Conservation (phyloP, 2,797 vertebrate species). For the Microctenopoma lineatum region DNA sequence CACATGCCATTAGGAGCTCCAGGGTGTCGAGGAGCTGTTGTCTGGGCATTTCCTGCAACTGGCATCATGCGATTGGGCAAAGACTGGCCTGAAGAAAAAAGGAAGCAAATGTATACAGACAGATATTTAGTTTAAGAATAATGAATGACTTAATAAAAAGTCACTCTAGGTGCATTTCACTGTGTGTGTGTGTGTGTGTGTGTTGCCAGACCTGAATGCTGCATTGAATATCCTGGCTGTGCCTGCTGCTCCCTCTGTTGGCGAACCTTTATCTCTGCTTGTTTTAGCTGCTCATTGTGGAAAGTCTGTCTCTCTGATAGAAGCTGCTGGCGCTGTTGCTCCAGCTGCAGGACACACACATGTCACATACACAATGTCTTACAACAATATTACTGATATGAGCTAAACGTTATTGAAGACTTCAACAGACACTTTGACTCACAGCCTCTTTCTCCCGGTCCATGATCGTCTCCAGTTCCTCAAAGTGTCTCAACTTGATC, state of each 20-base stretch:
- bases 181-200: slow-evolving; percentile 63
- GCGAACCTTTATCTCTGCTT: slow-evolving; percentile 88
- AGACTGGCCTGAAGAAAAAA: slow-evolving; percentile 75
- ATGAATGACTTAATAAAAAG: background rate
- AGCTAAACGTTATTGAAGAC: background rate
- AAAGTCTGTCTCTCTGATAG: slow-evolving; percentile 95
- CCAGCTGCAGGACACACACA: slow-evolving; percentile 81
- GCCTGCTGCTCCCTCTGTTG: slow-evolving; percentile 85
- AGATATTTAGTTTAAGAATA: fast-evolving
- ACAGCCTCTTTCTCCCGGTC: slow-evolving; percentile 98
- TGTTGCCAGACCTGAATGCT: slow-evolving; percentile 82
- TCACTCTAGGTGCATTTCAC: background rate
- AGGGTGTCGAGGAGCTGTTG: slow-evolving; percentile 82
- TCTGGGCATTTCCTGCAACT: slow-evolving; percentile 66
- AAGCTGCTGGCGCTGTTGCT: slow-evolving; percentile 97
- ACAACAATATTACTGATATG: background rate
- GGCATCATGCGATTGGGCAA: slow-evolving; percentile 85
- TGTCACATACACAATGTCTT: background rate
- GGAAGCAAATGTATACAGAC: slow-evolving; percentile 2
- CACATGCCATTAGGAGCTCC: slow-evolving; percentile 92
- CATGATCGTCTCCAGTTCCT: slow-evolving; percentile 99
- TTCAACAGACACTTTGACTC: slow-evolving; percentile 76
- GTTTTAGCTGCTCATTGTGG: slow-evolving; percentile 97
- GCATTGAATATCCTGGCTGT: slow-evolving; percentile 78
- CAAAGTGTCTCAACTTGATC: slow-evolving; percentile 97